A percentile compares a stretch with the other conserved stretches of the same genome.
Evolutionary conservation across 2,113 vertebrate species (phyloP).

Genomic region (Jaculus jaculus): DNA sequence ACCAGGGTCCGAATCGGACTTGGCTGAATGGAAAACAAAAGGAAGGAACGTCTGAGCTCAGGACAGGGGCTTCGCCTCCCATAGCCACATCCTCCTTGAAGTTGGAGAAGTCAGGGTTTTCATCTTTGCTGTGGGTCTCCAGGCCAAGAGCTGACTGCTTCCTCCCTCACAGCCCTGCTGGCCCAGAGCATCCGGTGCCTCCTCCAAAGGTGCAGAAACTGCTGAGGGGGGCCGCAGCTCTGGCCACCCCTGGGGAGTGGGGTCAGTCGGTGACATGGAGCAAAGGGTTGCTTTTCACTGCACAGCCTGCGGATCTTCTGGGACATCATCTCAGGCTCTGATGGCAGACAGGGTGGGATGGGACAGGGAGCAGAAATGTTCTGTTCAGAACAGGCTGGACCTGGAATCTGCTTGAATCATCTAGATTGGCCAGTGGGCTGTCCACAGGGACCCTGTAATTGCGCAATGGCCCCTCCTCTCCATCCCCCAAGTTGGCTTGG

Average conservation of each 20-base stretch:
- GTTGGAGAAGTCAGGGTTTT: background rate
- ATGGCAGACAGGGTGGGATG: slow-evolving; percentile 28
- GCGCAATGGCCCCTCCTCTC: background rate
- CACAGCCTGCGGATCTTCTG: background rate
- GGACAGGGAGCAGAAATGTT: background rate
- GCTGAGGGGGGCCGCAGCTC: background rate
- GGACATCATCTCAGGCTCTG: background rate
- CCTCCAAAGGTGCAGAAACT: background rate
- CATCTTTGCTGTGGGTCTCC: background rate
- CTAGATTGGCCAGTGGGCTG: background rate
- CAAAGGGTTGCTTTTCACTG: background rate
- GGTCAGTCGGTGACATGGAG: background rate
- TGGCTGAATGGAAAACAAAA: background rate
- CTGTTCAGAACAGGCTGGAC: background rate
- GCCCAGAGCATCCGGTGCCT: background rate
- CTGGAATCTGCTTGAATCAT: slow-evolving; percentile 28
- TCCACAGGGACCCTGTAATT: background rate
- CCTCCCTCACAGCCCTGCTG: background rate
- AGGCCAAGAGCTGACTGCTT: accelerated
- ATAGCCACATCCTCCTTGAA: background rate
- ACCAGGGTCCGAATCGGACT: background rate
- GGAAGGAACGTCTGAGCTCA: background rate
- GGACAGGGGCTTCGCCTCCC: background rate
- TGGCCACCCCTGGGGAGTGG: background rate
- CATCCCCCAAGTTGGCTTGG: background rate